phyloP scores from a whole-genome alignment of 1,140 invertebrate genomes.

The Phymorhynchus buccinoides region DNA sequence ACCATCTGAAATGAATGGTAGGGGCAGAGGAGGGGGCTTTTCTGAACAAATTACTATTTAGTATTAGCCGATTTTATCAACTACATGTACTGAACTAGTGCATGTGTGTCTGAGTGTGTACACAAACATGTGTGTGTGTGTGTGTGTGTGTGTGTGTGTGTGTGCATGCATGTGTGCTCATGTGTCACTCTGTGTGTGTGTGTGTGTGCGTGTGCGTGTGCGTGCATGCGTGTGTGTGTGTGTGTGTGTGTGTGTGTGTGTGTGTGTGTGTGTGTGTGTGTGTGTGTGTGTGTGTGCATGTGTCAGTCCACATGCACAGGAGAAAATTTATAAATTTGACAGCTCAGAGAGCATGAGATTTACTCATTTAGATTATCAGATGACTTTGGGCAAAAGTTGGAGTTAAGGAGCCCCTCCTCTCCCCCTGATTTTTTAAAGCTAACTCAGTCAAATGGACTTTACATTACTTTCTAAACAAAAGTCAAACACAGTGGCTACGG shows the following conservation, averaged over 20 bases:
- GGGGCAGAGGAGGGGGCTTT: too few species aligned
- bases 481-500: too few species aligned
- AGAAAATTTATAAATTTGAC: too few species aligned
- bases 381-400: too few species aligned
- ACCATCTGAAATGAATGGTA: too few species aligned
- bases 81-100: not conserved
- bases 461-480: too few species aligned
- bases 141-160: not conserved
- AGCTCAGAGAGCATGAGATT: too few species aligned
- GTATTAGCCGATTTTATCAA: not conserved
- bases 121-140: too few species aligned
- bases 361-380: too few species aligned
- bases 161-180: slow-evolving; percentile 22
- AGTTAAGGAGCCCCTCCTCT: too few species aligned
- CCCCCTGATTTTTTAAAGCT: too few species aligned
- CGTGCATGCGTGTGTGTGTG: not conserved
- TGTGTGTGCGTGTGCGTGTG: not conserved
- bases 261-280: not conserved
- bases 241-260: not conserved
- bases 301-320: not conserved
- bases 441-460: too few species aligned
- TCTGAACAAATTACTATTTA: not conserved
- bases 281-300: not conserved
- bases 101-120: not conserved
- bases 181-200: not conserved